Evolutionary conservation across 2,888 invertebrate genomes (phyloP), one percentile per base, ranked within the genome.

Genomic region (Nyleta sp.): DNA sequence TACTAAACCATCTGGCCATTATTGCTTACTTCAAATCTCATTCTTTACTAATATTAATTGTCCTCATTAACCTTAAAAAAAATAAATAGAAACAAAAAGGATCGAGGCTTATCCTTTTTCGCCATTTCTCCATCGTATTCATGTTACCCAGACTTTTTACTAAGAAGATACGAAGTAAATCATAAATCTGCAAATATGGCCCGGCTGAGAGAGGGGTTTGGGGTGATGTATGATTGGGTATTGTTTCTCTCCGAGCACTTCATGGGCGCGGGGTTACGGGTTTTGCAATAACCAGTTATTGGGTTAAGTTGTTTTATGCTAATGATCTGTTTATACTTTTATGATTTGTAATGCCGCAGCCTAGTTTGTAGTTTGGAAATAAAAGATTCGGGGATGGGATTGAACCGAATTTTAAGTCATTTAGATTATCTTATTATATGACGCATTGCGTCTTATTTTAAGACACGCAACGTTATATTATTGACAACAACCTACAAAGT

Each of bases 11-110:
- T 57, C 46, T 59, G 64, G 52, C 65, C 59, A 67, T 60, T 78
- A 73, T 68, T 78, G 73, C 74, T 57, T 64, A 60, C 68, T 60
- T 70, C 68, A 55, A 77, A 77, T 72, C 71, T 72, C 67, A 72
- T 77, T 77, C 64, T 80, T 70, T 72, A 68, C 31, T 74, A 68
- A 74, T 72, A 75, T 75, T 68, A 75, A 71, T 72, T 78, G 52
- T 72, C 52, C 38, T 72, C 59, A 48, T 73, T 55, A 71, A 62
- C 46, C 57, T 40, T 44, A 38, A 53, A n/a, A n/a, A n/a, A n/a
- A n/a, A n/a, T n/a, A n/a, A n/a, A n/a, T n/a, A n/a, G n/a, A n/a
- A n/a, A n/a, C n/a, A 72, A 62, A 52, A 48, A 48, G 31, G 13
- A 18, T 35, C 18, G 18, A n/a, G 2, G 44, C 40, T 60, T 31